Conservation (phyloP, 2,113 vertebrate species). For the Quiscalus mexicanus region DNA sequence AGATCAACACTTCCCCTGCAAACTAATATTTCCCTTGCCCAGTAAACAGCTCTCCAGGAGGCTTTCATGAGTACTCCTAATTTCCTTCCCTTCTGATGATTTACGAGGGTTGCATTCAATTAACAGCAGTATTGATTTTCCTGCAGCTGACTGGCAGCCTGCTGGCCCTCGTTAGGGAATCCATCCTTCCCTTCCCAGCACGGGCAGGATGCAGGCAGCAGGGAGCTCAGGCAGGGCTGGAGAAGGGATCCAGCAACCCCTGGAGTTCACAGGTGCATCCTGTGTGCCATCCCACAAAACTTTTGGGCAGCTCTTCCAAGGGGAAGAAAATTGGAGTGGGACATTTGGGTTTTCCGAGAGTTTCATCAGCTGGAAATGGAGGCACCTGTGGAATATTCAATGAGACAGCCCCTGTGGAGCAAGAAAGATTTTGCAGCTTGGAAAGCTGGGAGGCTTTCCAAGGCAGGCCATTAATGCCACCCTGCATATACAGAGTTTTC, state of each 20-base stretch:
- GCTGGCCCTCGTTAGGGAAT: conserved; percentile 10
- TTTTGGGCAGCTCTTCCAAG: background rate
- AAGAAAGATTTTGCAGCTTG: background rate
- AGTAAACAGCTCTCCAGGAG: background rate
- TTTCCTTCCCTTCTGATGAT: conserved; percentile 28
- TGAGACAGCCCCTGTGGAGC: background rate
- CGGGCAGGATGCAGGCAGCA: background rate
- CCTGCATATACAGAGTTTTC: background rate
- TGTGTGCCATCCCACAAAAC: background rate
- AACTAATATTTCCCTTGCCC: background rate
- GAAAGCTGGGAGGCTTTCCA: background rate
- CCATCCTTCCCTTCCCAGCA: background rate
- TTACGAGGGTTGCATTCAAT: conserved; percentile 65
- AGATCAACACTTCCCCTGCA: background rate
- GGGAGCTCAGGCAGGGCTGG: background rate
- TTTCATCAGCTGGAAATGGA: background rate
- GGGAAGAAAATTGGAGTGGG: background rate
- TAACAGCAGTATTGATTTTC: conserved; percentile 51
- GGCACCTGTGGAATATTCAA: background rate
- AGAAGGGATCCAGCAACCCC: background rate
- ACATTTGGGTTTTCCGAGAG: background rate
- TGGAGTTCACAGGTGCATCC: background rate
- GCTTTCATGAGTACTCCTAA: conserved; percentile 1
- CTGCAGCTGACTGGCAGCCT: conserved; percentile 45
- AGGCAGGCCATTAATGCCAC: background rate